Base-by-base conservation (phyloP, 53 echinoderm and acorn worm species). In the Paracentrotus lividus region DNA sequence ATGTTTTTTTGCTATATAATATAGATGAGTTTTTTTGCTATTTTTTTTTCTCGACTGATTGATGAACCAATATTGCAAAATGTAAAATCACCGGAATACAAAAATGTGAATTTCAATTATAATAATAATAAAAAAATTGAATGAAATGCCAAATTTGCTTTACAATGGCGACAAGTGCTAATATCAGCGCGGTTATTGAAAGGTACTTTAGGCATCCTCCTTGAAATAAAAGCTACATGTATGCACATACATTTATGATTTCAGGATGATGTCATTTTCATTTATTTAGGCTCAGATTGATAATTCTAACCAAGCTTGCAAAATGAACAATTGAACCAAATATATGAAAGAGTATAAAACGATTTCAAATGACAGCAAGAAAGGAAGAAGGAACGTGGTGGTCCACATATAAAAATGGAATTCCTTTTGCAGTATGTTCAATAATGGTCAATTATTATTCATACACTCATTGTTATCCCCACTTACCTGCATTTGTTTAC, bases 401-500 rank as follows among this genome's bases (percentile, higher is more conserved):
- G 67, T 67, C 67, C 31, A 72, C 36, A 72, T 40, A 72, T 40
- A 16, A 81, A 81, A 81, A 47, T 45, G 47, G 47, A 81, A 47
- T 44, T 5, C 24, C 51, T 57, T 42, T 45, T 52, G 49, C 58
- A n/a, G n/a, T n/a, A 53, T 14, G 27, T 54, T 68, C 0, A 52
- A 20, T 34, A 33, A 10, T 33, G 42, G 20, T 86, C 56, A 54
- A 52, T 36, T 36, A 24, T 55, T 85, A 7, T 31, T 14, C 84
- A 84, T 84, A 86, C 56, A 34, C 56, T 21, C 36, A 51, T 15
- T 81, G 16, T 42, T 51, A 54, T 81, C 40, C 91, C 58, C 77
- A 92, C 92, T 92, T 78, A 92, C 92, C 92, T 92, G 77, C 76
- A 32, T 52, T 51, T 13, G 54, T 12, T 57, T 38, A 92, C 92